phyloP scores from a whole-genome alignment of 1,140 invertebrate species.

The Cecropterus lyciades region DNA sequence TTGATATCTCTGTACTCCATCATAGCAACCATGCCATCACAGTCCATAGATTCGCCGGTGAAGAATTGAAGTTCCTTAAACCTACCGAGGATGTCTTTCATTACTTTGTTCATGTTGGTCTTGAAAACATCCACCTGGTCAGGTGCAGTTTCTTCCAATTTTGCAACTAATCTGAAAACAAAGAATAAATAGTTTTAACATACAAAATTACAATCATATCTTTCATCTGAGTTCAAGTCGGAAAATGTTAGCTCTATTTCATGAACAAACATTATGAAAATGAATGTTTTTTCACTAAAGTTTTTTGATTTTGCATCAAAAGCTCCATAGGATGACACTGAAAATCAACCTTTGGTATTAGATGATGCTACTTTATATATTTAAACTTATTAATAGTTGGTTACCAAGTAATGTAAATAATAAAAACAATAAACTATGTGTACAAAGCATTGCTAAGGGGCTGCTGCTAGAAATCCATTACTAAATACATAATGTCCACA shows the following conservation, averaged over 20 bases:
- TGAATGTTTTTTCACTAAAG: constrained; percentile 78
- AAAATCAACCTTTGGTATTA: constrained; percentile 66
- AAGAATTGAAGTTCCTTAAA: constrained; percentile 98
- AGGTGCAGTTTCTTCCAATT: constrained; percentile 91
- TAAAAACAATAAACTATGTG: no score
- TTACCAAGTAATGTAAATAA: no score
- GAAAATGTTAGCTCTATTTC: constrained; percentile 67
- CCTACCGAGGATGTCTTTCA: constrained; percentile 96
- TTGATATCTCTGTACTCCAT: constrained; percentile 96
- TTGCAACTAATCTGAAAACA: constrained; percentile 89
- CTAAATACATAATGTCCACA: no score
- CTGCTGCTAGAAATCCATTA: no score
- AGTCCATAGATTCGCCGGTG: constrained; percentile 97
- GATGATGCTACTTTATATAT: constrained; percentile 57
- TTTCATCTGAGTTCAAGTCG: background rate
- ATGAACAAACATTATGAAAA: constrained; percentile 75
- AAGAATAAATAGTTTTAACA: background rate
- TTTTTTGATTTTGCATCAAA: constrained; percentile 70
- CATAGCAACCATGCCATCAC: constrained; percentile 96
- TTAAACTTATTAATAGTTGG: no score
- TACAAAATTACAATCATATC: background rate
- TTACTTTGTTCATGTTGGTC: constrained; percentile 96
- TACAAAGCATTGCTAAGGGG: no score
- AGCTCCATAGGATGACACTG: constrained; percentile 65
- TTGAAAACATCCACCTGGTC: constrained; percentile 95